Evolutionary conservation across 2,888 invertebrate species (phyloP).

Genomic region (Phyllotreta striolata): DNA sequence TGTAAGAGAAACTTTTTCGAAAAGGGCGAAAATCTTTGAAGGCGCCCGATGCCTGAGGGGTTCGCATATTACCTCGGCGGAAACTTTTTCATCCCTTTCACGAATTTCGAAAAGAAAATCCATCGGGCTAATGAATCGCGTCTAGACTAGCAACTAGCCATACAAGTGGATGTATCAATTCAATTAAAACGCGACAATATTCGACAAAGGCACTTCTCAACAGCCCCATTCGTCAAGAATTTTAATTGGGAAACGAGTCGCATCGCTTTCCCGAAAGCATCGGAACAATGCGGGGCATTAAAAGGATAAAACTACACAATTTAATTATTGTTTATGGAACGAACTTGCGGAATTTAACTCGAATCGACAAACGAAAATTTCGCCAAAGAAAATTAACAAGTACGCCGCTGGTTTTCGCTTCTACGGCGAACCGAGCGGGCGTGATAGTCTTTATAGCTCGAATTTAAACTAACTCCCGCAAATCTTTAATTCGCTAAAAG

Average conservation of each 20-base stretch:
- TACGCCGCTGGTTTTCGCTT: neutral
- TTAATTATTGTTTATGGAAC: slow-evolving; percentile 1
- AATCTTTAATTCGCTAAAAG: slow-evolving; percentile 46
- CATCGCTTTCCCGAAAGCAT: slow-evolving; percentile 36
- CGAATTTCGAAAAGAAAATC: slow-evolving; percentile 15
- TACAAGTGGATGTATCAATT: neutral
- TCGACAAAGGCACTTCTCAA: slow-evolving; percentile 38
- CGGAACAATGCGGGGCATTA: slow-evolving; percentile 1
- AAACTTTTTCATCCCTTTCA: slow-evolving; percentile 21
- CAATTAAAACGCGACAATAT: neutral
- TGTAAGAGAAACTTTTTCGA: neutral
- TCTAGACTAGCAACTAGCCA: slow-evolving; percentile 4
- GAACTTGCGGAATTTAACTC: neutral
- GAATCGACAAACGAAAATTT: neutral
- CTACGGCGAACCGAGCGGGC: slow-evolving; percentile 28
- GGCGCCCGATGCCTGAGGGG: slow-evolving; percentile 1
- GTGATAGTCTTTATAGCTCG: slow-evolving; percentile 45
- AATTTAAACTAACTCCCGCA: slow-evolving; percentile 36
- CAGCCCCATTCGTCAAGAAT: slow-evolving; percentile 51
- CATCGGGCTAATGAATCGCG: slow-evolving; percentile 19
- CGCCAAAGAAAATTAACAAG: neutral
- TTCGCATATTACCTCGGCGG: slow-evolving; percentile 8
- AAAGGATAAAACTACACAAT: neutral
- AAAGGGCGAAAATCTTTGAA: neutral
- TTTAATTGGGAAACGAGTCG: slow-evolving; percentile 50